Percentiles rank a stretch among this genome's conserved stretches.
These are phyloP conservation scores for Microctenopoma steveboyesi DNA, from an alignment of 2,797 vertebrate species.

Conservation along the genomic window DNA sequence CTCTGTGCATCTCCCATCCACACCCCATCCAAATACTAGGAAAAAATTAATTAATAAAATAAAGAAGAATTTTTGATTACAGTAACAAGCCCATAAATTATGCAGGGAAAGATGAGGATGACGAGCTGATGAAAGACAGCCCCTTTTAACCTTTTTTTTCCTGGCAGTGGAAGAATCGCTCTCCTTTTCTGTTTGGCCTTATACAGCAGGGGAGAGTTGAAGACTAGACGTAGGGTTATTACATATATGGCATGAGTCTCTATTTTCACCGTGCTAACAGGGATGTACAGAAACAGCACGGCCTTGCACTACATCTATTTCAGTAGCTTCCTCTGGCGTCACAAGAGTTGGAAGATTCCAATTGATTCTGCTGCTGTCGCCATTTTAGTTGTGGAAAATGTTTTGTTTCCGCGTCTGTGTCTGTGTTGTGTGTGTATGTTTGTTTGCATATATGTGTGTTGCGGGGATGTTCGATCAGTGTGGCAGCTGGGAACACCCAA, in stretches of 20 bases:
- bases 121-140: conserved; percentile 79
- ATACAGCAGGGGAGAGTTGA: conserved; percentile 24
- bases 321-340: conserved; percentile 34
- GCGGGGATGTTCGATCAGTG: conserved; percentile 57
- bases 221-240: conserved; percentile 23
- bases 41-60: conserved; percentile 60
- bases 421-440: conserved; percentile 8
- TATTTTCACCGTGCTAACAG: conserved; percentile 50
- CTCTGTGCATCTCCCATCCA: conserved; percentile 38
- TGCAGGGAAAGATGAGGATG: conserved; percentile 74
- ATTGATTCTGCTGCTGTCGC: conserved; percentile 51
- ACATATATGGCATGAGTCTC: conserved; percentile 11
- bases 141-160: conserved; percentile 79
- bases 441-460: conserved; percentile 12
- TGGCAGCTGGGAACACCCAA: conserved; percentile 61
- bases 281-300: conserved; percentile 39
- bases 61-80: conserved; percentile 87
- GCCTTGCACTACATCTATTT: conserved; percentile 25
- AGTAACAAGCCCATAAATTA: conserved; percentile 85
- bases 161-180: conserved; percentile 59
- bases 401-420: not conserved
- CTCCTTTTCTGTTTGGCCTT: conserved; percentile 39
- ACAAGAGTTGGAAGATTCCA: conserved; percentile 42
- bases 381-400: conserved; percentile 37
- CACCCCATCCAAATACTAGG: conserved; percentile 21